Evolutionary conservation across 1,140 invertebrate genomes (phyloP).

Genomic region (Nasonia giraulti): DNA sequence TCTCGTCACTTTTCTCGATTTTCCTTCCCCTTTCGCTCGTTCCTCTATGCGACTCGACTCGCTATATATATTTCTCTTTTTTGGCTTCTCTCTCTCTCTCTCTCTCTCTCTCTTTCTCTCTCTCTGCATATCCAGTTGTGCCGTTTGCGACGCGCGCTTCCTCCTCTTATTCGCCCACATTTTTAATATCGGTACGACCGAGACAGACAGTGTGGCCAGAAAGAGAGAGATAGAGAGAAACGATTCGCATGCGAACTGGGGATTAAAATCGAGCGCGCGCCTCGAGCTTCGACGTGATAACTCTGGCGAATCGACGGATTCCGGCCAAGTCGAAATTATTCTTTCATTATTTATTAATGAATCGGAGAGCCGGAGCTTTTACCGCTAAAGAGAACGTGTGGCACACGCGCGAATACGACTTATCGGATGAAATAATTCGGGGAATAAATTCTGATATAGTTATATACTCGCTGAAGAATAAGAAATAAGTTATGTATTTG

Average conservation of each 20-base stretch:
- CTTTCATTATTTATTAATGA: neutral
- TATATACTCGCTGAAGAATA: no score
- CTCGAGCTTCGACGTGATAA: neutral
- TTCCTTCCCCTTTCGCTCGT: constrained; percentile 6
- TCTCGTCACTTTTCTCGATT: constrained; percentile 5
- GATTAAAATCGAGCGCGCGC: constrained; percentile 9
- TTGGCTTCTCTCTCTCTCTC: neutral
- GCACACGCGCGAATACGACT: no score
- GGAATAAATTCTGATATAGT: no score
- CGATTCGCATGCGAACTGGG: neutral
- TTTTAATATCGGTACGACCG: constrained; percentile 32
- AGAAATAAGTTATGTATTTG: no score
- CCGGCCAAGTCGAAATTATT: neutral
- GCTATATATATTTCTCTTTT: neutral
- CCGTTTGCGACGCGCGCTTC: neutral
- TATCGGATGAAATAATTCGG: no score
- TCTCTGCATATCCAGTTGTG: neutral
- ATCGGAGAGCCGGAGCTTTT: neutral
- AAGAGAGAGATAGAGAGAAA: no score
- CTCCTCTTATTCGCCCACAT: neutral
- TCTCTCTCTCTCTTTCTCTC: no score
- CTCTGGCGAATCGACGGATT: neutral
- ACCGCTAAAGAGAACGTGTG: no score
- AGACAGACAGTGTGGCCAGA: neutral
- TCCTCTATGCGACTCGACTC: neutral